Evolutionary conservation across 1,140 invertebrate genomes (phyloP), one percentile per base, ranked within the genome.

Genomic region (Saxidomus purpurata): DNA sequence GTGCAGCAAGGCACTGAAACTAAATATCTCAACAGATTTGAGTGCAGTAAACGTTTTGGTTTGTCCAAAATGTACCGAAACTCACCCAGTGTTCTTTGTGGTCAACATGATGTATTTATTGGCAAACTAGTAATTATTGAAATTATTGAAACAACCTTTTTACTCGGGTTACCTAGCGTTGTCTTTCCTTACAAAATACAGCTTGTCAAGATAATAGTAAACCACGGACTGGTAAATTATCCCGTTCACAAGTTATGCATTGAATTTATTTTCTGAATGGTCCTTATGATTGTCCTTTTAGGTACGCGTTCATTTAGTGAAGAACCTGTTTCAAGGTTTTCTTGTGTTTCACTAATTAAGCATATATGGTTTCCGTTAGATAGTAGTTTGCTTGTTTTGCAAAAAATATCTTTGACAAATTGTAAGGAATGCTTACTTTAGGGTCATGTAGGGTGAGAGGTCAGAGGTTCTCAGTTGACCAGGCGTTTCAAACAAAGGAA

Each of bases 311-410:
- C 74, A 79, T 34, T 79, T 87, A 55, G 11, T 22, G 74, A 79
- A 55, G 59, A 63, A 49, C 43, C 15, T 17, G 69, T 87, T 79
- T 52, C n/a, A 63, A 63, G 28, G 9, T 87, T 87, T 63, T 88
- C 86, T 81, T 88, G 76, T 88, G 47, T 88, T 88, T 88, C 86
- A 81, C 61, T 81, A 88, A 88, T 88, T 80, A 88, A 67, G 76
- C 86, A 55, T 88, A 81, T n/a, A 77, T 4, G 9, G 43, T 85
- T 67, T 59, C 63, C 81, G 63, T 69, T 83, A 34, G 52, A 83
- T 69, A 69, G 40, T 83, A 69, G 0, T 67, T 69, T 47, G 19
- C 85, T 79, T 79, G 85, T 87, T 87, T 87, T 69, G 43, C 36
- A 59, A 83, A 43, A 63, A 63, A 83, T 49, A 89, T 49, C 52